Evolutionary conservation across 2,888 invertebrate genomes (phyloP), one percentile per base, ranked within the genome.

Genomic region (Aphelenchoides bicaudatus): DNA sequence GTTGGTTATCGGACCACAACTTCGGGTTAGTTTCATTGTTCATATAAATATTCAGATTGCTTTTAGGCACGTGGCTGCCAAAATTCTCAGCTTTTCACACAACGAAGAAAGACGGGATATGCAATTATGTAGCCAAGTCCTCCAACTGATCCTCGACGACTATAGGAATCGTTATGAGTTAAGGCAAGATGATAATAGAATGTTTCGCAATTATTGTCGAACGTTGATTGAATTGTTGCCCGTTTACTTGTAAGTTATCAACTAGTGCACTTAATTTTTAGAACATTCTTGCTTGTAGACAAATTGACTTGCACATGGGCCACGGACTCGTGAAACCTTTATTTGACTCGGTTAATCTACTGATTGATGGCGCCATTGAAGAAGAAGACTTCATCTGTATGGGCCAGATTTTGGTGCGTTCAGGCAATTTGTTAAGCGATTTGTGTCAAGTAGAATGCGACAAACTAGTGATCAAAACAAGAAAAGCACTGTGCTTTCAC

Each of bases 131-230:
- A 63, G 62, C 8, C 63, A 63, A 62, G 63, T 62, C 5, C 52
- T 62, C 3, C 51, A 61, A 13, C 37, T 62, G 27, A 39, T 58
- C 8, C 38, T 66, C 16, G 59, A 71, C 34, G 69, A 66, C 39
- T 64, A 66, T 31, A 67, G 66, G 13, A 48, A 25, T 31, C 25
- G 34, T 13, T 49, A 66, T 39, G 66, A 31, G 19, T 31, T 61
- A 28, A 25, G 71, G n/a, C 34, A 43, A n/a, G 48, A 62, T 29
- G 48, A 47, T 29, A 29, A 62, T 6, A 31, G 25, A n/a, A 66
- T 71, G 66, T 66, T 59, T 51, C 50, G 67, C n/a, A 66, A 66
- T 29, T 66, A 59, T 38, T 52, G 66, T 19, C 58, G 70, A n/a
- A 71, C 70, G 10, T 38, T 66, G 16, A 43, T 48, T 6, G 70